phyloP scores from a whole-genome alignment of 2,888 invertebrate genomes.

The Phortica magna region DNA sequence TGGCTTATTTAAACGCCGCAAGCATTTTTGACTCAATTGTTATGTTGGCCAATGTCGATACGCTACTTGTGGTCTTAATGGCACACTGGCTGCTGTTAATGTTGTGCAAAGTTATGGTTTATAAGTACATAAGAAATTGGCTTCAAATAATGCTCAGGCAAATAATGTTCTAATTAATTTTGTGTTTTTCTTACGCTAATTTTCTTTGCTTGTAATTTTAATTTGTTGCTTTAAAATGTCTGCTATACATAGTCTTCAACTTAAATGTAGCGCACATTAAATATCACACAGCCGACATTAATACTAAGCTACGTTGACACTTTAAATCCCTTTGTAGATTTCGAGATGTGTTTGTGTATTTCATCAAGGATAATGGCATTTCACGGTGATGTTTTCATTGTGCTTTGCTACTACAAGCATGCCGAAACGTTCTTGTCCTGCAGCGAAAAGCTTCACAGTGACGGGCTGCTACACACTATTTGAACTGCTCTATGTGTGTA shows the following conservation, averaged over 20 bases:
- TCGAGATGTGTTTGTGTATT: slow-evolving; percentile 19
- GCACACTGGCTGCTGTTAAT: not conserved
- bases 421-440: not conserved
- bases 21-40: not conserved
- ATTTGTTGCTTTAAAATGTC: too few relatives aligned
- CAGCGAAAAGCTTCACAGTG: not conserved
- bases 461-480: slow-evolving; percentile 41
- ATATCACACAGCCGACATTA: not conserved
- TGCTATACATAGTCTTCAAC: not conserved
- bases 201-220: too few relatives aligned
- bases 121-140: too few relatives aligned
- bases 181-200: too few relatives aligned
- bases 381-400: slow-evolving; percentile 49
- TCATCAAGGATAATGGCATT: slow-evolving; percentile 51
- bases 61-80: not conserved
- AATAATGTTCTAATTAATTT: too few relatives aligned
- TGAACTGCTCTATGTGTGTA: slow-evolving; percentile 35
- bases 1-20: not conserved
- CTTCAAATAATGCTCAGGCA: too few relatives aligned
- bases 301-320: not conserved
- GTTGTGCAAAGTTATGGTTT: too few relatives aligned
- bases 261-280: not conserved
- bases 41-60: not conserved
- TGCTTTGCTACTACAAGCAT: not conserved
- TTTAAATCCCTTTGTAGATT: not conserved